Conservation (phyloP, 2,888 invertebrate species). For the Acleris laterana region DNA sequence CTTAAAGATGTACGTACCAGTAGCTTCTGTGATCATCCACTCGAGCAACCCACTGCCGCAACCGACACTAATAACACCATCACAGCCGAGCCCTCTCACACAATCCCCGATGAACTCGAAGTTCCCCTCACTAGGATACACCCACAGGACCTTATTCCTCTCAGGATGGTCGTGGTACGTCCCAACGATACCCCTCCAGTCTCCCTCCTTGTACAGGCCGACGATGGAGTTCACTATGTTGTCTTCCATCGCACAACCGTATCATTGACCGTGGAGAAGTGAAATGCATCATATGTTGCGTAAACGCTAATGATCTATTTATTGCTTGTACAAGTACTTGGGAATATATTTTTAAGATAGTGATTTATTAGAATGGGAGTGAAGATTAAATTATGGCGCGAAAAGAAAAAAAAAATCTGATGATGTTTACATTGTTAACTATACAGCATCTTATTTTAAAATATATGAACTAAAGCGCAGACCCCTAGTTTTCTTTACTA, state of each 20-base stretch:
- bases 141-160: constrained; percentile 87
- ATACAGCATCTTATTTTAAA: no score
- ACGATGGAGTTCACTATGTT: constrained; percentile 67
- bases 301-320: constrained; percentile 53
- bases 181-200: constrained; percentile 77
- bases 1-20: constrained; percentile 72
- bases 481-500: no score
- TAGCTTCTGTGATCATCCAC: constrained; percentile 88
- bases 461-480: no score
- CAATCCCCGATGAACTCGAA: constrained; percentile 83
- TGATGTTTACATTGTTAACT: no score
- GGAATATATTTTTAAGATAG: constrained; percentile 16
- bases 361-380: neutral
- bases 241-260: constrained; percentile 58
- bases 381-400: neutral
- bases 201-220: constrained; percentile 65
- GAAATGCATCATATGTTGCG: constrained; percentile 41
- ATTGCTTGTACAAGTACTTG: constrained; percentile 47
- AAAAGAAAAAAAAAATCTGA: no score
- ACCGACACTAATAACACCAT: constrained; percentile 87
- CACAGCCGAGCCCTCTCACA: constrained; percentile 70
- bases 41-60: constrained; percentile 93
- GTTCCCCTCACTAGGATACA: constrained; percentile 88
- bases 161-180: constrained; percentile 78
- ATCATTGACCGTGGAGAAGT: constrained; percentile 52